Base-by-base conservation (phyloP, 2,888 invertebrate species). In the Axea sp. region DNA sequence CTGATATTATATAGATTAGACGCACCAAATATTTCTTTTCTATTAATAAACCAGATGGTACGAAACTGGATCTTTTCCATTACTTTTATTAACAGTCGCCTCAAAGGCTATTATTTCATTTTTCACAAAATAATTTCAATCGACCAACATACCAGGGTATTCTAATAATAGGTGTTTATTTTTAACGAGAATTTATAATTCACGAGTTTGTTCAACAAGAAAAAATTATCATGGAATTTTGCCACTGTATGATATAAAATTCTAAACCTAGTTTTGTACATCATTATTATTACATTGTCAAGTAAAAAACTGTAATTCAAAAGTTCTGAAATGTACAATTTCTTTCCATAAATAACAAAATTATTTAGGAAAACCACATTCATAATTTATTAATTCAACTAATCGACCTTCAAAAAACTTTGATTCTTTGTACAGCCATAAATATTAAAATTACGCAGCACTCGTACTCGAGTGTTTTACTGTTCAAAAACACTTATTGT, bases 201-300 rank as follows among this genome's bases (percentile, higher is more conserved):
- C 28, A 9, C 19, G 4, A 19, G 19, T 19, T 19, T 39, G 17
- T 39, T 55, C 22, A 47, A 47, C 47, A 22, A 47, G 30, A 59
- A 45, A 8, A 45, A 1, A 49, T 62, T 62, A 62, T 62, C 49
- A 11, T 19, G 9, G 35, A 53, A 24, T 62, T 14, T 41, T 9
- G 7, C 12, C 15, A 12, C n/a, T 26, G n/a, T 26, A 39, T 35
- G 12, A 45, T 55, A 65, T 43, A 55, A 65, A 65, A 45, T 45
- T 30, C 24, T 51, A 53, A 65, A 43, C 39, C 55, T 65, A 55
- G 30, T 53, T 65, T 55, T 65, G 65, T 65, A 65, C 55, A 65
- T 47, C 55, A 55, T 65, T 9, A n/a, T n/a, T n/a, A n/a, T 65
- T 65, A 65, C 55, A 55, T 39, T n/a, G 5, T 45, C 47, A n/a